phyloP scores from a whole-genome alignment of 2,113 vertebrate species.

The Hemichromis elongatus region DNA sequence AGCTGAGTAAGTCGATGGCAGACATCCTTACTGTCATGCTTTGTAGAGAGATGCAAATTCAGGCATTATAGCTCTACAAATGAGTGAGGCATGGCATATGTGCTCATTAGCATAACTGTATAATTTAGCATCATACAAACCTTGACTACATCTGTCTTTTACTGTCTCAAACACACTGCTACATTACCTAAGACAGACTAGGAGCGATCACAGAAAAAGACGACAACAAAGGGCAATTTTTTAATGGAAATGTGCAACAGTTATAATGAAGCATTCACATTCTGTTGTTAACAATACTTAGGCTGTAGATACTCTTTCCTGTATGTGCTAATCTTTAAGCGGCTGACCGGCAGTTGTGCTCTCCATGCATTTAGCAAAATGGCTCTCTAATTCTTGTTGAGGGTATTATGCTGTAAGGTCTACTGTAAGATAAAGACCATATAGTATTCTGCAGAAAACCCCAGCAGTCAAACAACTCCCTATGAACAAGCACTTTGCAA shows the following conservation, averaged over 20 bases:
- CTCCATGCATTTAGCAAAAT: not conserved
- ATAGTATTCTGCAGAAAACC: not conserved
- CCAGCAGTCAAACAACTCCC: not conserved
- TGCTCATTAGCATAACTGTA: not conserved
- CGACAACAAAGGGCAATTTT: not conserved
- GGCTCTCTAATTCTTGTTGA: not conserved
- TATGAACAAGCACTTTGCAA: not conserved
- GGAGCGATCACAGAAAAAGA: not conserved
- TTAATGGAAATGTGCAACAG: not conserved
- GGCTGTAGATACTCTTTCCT: not conserved
- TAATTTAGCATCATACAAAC: not conserved
- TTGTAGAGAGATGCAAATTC: not conserved
- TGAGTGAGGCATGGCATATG: not conserved
- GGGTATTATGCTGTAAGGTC: not conserved
- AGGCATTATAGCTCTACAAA: not conserved
- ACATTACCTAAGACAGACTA: not conserved
- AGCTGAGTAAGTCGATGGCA: conserved; percentile 21
- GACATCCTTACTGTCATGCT: not conserved
- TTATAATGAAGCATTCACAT: not conserved
- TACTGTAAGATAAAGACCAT: not conserved
- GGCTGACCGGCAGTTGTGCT: not conserved
- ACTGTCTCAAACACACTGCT: conserved; percentile 9
- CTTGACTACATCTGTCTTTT: not conserved
- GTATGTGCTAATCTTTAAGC: not conserved
- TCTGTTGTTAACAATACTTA: not conserved